Evolutionary conservation across 1,140 invertebrate genomes (phyloP).

Genomic region (Bathynomus jamesi): DNA sequence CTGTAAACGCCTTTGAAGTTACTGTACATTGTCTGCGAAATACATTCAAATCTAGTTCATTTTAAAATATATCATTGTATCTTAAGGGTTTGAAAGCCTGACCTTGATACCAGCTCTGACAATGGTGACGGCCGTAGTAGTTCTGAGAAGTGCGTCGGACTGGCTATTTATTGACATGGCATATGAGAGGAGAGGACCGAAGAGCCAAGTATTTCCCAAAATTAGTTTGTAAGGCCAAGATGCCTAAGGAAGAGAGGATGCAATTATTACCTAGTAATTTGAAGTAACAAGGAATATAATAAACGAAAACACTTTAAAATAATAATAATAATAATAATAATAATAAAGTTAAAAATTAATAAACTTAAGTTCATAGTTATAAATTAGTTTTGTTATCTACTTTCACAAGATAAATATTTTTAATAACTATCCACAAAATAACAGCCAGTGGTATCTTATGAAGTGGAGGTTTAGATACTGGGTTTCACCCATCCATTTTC

Average conservation of each 20-base stretch:
- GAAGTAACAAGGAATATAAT: background rate
- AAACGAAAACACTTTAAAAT: background rate
- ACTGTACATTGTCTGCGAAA: too few relatives aligned
- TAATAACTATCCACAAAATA: too few relatives aligned
- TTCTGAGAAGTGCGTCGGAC: conserved; percentile 48
- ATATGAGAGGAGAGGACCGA: conserved; percentile 44
- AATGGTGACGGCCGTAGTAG: conserved; percentile 52
- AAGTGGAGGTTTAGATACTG: too few relatives aligned
- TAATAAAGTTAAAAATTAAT: background rate
- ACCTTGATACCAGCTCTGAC: conserved; percentile 50
- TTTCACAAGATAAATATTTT: too few relatives aligned
- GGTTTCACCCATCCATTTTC: too few relatives aligned
- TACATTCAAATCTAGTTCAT: too few relatives aligned
- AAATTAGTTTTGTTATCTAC: too few relatives aligned
- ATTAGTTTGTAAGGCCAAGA: conserved; percentile 40
- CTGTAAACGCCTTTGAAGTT: too few relatives aligned
- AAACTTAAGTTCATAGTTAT: too few relatives aligned
- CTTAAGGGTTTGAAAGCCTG: too few relatives aligned
- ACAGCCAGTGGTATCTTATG: too few relatives aligned
- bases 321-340: background rate
- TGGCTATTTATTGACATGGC: conserved; percentile 44
- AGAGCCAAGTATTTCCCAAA: conserved; percentile 52
- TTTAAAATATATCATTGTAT: too few relatives aligned
- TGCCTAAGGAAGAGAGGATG: conserved; percentile 14
- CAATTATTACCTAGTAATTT: background rate